Percentiles rank a stretch among this genome's conserved stretches.
These are phyloP conservation scores for Dicaeum eximium DNA, from an alignment of 2,113 vertebrate species.

Conservation along the genomic window DNA sequence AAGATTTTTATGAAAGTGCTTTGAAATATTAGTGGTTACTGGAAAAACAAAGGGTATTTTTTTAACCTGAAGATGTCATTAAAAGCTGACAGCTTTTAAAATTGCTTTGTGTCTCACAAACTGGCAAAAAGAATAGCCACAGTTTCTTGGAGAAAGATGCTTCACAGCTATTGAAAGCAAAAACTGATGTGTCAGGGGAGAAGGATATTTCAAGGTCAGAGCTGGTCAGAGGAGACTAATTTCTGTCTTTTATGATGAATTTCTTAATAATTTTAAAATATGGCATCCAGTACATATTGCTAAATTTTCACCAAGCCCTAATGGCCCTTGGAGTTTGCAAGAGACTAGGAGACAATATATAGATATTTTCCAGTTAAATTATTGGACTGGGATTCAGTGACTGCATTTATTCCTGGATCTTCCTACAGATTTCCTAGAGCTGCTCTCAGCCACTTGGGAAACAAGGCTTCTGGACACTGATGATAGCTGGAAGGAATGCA, in stretches of 20 bases:
- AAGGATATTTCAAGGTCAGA: slow-evolving; percentile 41
- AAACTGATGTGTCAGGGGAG: neutral
- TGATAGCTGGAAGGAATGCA: fast-evolving
- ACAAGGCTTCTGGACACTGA: neutral
- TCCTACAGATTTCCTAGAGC: neutral
- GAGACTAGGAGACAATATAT: neutral
- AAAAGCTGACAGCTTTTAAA: neutral
- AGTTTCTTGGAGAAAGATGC: neutral
- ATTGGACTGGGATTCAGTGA: neutral
- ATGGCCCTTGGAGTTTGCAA: neutral
- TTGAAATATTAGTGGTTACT: slow-evolving; percentile 2
- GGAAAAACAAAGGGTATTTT: slow-evolving; percentile 14
- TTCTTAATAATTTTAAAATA: slow-evolving; percentile 50
- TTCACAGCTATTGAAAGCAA: neutral
- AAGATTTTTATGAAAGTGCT: neutral
- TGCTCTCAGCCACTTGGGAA: neutral
- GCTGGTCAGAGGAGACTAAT: neutral
- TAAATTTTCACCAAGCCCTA: neutral
- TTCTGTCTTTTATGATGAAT: slow-evolving; percentile 39
- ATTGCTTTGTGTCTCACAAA: slow-evolving; percentile 22
- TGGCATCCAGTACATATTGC: neutral
- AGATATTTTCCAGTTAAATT: neutral
- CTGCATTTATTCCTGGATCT: neutral
- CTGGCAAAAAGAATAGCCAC: neutral
- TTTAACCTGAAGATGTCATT: slow-evolving; percentile 9